phyloP scores from a whole-genome alignment of 2,888 invertebrate species.

The Mimas tiliae region DNA sequence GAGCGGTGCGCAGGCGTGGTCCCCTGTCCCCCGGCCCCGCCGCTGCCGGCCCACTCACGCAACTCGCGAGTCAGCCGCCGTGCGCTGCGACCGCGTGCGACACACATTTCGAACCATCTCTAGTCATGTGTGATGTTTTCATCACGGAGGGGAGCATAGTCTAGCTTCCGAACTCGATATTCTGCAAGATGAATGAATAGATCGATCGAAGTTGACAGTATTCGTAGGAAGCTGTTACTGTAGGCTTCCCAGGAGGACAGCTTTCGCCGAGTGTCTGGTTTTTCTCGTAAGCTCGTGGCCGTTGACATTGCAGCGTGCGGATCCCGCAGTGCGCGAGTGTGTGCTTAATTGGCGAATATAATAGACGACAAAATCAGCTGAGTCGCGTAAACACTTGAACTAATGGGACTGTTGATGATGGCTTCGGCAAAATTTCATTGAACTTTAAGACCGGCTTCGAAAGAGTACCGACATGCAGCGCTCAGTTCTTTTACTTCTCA shows the following conservation, averaged over 20 bases:
- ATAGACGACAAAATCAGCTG: slow-evolving; percentile 75
- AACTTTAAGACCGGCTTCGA: slow-evolving; percentile 49
- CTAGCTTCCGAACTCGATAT: slow-evolving; percentile 54
- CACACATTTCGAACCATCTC: slow-evolving; percentile 60
- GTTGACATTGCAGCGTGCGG: slow-evolving; percentile 83
- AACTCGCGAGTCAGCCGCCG: slow-evolving; percentile 82
- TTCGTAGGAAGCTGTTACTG: slow-evolving; percentile 46
- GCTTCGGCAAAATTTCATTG: slow-evolving; percentile 59
- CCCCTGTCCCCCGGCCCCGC: slow-evolving; percentile 55
- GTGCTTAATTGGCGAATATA: slow-evolving; percentile 79
- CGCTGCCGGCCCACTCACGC: slow-evolving; percentile 69
- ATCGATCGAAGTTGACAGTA: slow-evolving; percentile 41
- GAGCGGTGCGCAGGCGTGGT: slow-evolving; percentile 76
- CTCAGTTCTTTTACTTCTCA: slow-evolving; percentile 66
- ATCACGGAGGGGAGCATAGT: slow-evolving; percentile 72
- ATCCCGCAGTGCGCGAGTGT: slow-evolving; percentile 83
- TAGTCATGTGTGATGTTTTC: slow-evolving; percentile 82
- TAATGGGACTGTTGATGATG: slow-evolving; percentile 66
- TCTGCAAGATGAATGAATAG: slow-evolving; percentile 66
- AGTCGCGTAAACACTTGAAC: slow-evolving; percentile 78
- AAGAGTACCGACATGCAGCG: slow-evolving; percentile 70
- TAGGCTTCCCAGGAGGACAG: slow-evolving; percentile 54
- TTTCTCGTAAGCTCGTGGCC: slow-evolving; percentile 78
- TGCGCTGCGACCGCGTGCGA: slow-evolving; percentile 79
- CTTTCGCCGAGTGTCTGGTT: slow-evolving; percentile 77